Evolutionary conservation across 1,140 invertebrate genomes (phyloP), one percentile per base, ranked within the genome.

Genomic region (Cotesia vestalis): DNA sequence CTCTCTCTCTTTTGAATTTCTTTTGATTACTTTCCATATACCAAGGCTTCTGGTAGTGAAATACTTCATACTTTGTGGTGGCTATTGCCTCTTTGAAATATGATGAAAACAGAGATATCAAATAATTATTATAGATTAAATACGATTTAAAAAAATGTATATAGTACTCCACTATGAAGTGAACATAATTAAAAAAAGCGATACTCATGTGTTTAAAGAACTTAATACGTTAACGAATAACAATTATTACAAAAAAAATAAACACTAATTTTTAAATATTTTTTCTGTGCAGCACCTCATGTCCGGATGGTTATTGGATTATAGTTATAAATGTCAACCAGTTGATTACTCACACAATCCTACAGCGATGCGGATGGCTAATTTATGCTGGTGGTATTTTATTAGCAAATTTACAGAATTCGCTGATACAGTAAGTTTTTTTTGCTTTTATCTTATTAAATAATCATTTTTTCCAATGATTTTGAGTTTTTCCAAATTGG

Each of bases 331-430:
- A 76, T 99, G 96, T 85, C 95, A 98, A 88, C 94, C 95, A 4
- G 95, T 98, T 4, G 94, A 96, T 83, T 98, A 98, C 86, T 94
- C 93, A 8, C 89, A 93, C 78, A 93, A 93, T 82, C 92, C 83
- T 1, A 84, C 84, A 69, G 83, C 81, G 55, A 83, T 91, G 55
- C 88, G 97, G 93, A 98, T 98, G 95, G 92, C 95, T 0, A 93
- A 94, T 78, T 90, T 96, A 12, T 95, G 96, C 81, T 98, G 96
- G 94, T 95, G 96, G 90, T 99, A 98, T 85, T 99, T 98, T 87
- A 93, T 98, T 85, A 98, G 96, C 60, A 99, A 99, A 86, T 90
- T 96, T 77, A 94, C 96, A 12, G 97, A 99, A 89, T 98, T 98
- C 86, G 91, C 95, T 20, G 97, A 99, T 87, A 98, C 97, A 72